phyloP scores from a whole-genome alignment of 2,888 invertebrate genomes.

The Pimpla rufipes region DNA sequence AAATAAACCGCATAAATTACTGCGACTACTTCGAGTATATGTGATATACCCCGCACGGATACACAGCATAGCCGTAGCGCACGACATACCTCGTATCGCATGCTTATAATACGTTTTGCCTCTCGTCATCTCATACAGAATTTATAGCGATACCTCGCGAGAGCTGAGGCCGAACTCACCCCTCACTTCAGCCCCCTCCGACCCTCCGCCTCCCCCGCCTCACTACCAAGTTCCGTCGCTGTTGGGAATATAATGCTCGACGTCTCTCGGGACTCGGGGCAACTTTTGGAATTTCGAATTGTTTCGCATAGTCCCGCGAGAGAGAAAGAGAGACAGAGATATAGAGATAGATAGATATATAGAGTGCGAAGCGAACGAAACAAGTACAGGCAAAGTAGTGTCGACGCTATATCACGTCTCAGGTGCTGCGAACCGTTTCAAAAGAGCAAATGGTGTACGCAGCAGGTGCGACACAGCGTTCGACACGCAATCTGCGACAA shows the following conservation, averaged over 20 bases:
- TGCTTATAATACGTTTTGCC: slow-evolving; percentile 54
- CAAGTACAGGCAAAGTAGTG: slow-evolving; percentile 16
- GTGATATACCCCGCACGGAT: slow-evolving; percentile 11
- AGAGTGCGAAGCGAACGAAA: slow-evolving; percentile 23
- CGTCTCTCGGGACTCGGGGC: not conserved
- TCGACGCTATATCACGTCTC: not conserved
- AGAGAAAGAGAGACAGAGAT: slow-evolving; percentile 8
- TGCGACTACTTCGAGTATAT: not conserved
- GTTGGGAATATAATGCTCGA: slow-evolving; percentile 49
- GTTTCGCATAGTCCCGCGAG: slow-evolving; percentile 40
- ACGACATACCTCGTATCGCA: slow-evolving; percentile 11
- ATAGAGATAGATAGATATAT: too few relatives aligned
- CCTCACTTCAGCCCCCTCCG: slow-evolving; percentile 17
- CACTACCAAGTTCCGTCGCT: not conserved
- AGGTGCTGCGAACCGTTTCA: not conserved
- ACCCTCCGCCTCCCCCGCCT: slow-evolving; percentile 4
- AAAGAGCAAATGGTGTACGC: slow-evolving; percentile 1
- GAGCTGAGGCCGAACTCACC: slow-evolving; percentile 25
- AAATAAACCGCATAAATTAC: slow-evolving; percentile 22
- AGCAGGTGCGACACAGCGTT: not conserved
- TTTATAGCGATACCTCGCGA: slow-evolving; percentile 55
- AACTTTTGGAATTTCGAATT: slow-evolving; percentile 64
- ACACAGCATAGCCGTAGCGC: slow-evolving; percentile 24
- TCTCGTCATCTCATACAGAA: slow-evolving; percentile 59
- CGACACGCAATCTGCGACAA: not conserved